phyloP scores from a whole-genome alignment of 2,797 vertebrate genomes.

The Anguilla megastoma region DNA sequence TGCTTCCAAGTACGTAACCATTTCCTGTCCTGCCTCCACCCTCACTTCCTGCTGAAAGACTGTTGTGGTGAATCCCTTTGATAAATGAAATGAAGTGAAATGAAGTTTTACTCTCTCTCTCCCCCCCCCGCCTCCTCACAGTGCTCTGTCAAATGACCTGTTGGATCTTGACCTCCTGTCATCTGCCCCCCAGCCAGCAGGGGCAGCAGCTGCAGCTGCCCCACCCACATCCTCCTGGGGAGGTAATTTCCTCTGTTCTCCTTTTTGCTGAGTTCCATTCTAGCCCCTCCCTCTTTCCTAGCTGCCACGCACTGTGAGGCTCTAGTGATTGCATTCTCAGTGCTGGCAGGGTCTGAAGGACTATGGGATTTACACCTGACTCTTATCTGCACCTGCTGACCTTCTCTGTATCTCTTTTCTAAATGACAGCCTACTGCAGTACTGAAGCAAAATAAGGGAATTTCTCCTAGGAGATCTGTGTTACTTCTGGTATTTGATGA shows the following conservation, averaged over 20 bases:
- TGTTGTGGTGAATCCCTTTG: background rate
- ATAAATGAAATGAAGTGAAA: background rate
- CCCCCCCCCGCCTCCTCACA: constrained; percentile 43
- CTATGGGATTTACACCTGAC: background rate
- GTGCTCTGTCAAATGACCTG: constrained; percentile 79
- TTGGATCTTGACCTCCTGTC: constrained; percentile 82
- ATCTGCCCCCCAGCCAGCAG: constrained; percentile 61
- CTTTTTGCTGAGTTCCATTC: background rate
- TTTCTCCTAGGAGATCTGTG: background rate
- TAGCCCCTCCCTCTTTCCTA: background rate
- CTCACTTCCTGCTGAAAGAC: constrained; percentile 29
- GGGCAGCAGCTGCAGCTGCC: constrained; percentile 64
- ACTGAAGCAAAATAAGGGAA: background rate
- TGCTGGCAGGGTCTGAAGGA: background rate
- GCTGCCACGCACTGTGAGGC: background rate
- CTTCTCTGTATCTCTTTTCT: background rate
- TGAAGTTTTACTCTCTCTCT: background rate
- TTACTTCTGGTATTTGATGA: background rate
- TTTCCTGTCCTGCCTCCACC: constrained; percentile 59
- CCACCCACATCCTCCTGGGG: constrained; percentile 85
- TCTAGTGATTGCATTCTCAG: background rate
- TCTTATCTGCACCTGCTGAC: background rate
- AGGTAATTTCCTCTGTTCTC: constrained; percentile 72
- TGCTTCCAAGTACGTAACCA: constrained; percentile 72
- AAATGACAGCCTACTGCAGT: background rate